Evolutionary conservation across 2,888 invertebrate genomes (phyloP), one percentile per base, ranked within the genome.

Genomic region (Tridacna crocea): DNA sequence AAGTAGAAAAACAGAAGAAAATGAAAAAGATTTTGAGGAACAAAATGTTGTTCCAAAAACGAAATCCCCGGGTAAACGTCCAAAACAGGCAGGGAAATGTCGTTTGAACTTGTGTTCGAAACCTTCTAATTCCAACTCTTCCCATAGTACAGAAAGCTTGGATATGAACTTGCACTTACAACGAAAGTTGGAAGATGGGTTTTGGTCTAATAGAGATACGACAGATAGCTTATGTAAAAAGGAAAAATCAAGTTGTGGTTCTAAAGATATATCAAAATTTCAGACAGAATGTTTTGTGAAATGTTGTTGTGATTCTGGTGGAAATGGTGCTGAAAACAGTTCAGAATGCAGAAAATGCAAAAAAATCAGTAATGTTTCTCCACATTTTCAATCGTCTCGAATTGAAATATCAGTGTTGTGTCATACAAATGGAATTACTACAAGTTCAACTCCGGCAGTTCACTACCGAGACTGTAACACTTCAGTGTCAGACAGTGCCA

Each of bases 211-310:
- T 80, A 91, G 89, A 72, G 91, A 92, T 75, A 84, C 86, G n/a
- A 87, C 84, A 77, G 89, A 90, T 61, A 77, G 84, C 72, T 88
- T 87, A 66, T 76, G 80, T 27, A 82, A 83, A 65, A 91, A 88
- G 74, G 91, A 91, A 65, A 92, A 92, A 79, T 88, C 90, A 22
- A 89, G 90, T 80, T 92, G 90, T 82, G 81, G 87, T 77, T 89
- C 89, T 55, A 92, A 91, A 88, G 92, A 92, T 79, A 91, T 92
- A 73, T 90, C 91, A 36, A 88, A 87, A 72, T 92, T 91, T 87
- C 90, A 91, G 48, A 68, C 78, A 48, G 74, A 74, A 48, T 81
- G 84, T 63, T 72, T 68, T 61, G 60, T 76, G 10, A 74, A 75
- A 58, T 72, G 66, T 60, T 55, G 72, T 27, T 83, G 80, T 82